phyloP scores from a whole-genome alignment of 2,113 vertebrate genomes.

The Odontesthes bonariensis region DNA sequence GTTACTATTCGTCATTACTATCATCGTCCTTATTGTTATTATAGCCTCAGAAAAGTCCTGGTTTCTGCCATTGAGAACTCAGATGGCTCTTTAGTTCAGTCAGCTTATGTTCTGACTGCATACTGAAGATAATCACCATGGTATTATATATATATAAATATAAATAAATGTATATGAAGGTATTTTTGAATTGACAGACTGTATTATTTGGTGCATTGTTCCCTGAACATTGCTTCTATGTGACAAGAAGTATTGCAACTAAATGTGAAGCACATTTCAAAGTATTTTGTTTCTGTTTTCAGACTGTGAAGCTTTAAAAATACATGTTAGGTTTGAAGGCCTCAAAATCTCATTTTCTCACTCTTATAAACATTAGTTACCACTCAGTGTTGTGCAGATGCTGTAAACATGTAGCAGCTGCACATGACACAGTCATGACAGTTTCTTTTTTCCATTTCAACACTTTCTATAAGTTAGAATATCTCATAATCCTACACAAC shows the following conservation, averaged over 20 bases:
- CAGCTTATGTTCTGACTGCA: conserved; percentile 26
- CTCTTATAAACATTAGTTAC: conserved; percentile 9
- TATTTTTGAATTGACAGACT: conserved; percentile 65
- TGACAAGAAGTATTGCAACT: conserved; percentile 43
- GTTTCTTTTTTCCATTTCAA: background rate
- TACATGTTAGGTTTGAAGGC: conserved; percentile 7
- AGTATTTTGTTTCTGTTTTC: conserved; percentile 14
- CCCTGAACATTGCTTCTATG: conserved; percentile 50
- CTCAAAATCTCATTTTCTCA: conserved; percentile 30
- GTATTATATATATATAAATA: conserved; percentile 20
- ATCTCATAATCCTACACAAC: conserved; percentile 1
- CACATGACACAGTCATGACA: background rate
- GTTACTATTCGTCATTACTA: conserved; percentile 76
- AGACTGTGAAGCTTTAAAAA: conserved; percentile 52
- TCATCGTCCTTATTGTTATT: conserved; percentile 85
- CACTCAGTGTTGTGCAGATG: conserved; percentile 42
- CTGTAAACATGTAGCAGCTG: conserved; percentile 59
- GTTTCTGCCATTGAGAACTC: conserved; percentile 29
- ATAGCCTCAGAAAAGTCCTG: conserved; percentile 34
- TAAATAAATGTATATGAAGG: conserved; percentile 44
- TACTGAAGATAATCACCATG: conserved; percentile 36
- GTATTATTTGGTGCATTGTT: conserved; percentile 28
- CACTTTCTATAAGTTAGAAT: background rate
- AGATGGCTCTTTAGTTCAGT: conserved; percentile 25
- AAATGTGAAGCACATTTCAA: conserved; percentile 65